Conservation (phyloP, 2,797 vertebrate genomes). For the Graptemys geographica region DNA sequence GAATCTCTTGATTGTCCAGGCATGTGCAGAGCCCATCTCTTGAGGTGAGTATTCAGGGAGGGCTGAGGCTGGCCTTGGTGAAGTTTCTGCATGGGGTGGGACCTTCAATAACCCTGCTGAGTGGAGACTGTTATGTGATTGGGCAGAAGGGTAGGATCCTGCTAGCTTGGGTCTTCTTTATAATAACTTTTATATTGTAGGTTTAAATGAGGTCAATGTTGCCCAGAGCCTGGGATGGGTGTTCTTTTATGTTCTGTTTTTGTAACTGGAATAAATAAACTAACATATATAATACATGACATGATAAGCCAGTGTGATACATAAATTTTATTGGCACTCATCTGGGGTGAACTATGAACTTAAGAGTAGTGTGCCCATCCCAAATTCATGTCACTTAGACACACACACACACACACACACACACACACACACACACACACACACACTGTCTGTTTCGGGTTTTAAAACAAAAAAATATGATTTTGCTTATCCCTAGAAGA, state of each 20-base stretch:
- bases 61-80: background rate
- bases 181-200: background rate
- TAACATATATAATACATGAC: background rate
- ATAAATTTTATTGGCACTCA: background rate
- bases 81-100: background rate
- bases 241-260: background rate
- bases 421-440: no score
- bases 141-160: background rate
- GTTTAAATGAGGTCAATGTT: background rate
- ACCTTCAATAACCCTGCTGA: background rate
- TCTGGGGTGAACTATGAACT: background rate
- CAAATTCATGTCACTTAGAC: background rate
- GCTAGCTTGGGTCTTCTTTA: background rate
- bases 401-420: no score
- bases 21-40: background rate
- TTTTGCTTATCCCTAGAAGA: conserved; percentile 28
- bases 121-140: background rate
- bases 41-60: background rate
- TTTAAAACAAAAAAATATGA: conserved; percentile 7
- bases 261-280: background rate
- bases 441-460: background rate
- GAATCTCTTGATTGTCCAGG: background rate
- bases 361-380: background rate
- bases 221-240: background rate
- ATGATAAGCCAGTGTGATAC: background rate